These are phyloP conservation scores for Phenganax stokvisi DNA, from an alignment of 92 coral and sea anemone species.

Conservation along the genomic window DNA sequence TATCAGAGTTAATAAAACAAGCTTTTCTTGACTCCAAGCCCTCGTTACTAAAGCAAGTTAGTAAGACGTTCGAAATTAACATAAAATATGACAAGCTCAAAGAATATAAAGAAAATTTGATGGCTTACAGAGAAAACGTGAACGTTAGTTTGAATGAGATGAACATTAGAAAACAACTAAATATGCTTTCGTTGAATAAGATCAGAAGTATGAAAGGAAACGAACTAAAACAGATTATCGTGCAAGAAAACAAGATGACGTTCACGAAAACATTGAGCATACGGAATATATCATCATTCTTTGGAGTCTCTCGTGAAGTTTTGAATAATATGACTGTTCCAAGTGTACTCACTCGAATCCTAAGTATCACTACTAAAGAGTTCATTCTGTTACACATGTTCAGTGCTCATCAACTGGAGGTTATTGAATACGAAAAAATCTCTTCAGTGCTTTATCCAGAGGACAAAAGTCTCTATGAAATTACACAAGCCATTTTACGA, in stretches of 20 bases:
- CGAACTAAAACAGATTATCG: constrained; percentile 8
- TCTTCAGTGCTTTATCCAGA: not conserved
- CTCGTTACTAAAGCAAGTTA: not conserved
- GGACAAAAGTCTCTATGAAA: constrained; percentile 10
- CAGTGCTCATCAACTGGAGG: not conserved
- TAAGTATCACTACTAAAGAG: not conserved
- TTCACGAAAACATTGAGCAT: constrained; percentile 14
- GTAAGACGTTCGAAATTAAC: constrained; percentile 4
- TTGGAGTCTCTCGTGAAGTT: not conserved
- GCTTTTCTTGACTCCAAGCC: constrained; percentile 17
- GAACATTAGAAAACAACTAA: constrained; percentile 5
- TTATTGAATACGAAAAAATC: not conserved
- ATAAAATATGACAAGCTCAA: not conserved
- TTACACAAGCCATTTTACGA: constrained; percentile 5
- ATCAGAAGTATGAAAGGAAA: not conserved
- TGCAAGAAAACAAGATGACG: constrained; percentile 6
- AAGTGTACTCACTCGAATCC: not conserved
- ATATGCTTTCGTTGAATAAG: not conserved
- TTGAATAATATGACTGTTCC: constrained; percentile 18
- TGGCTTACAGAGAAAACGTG: constrained; percentile 14
- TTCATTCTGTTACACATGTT: not conserved
- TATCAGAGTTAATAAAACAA: constrained; percentile 6
- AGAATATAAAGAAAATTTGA: constrained; percentile 13
- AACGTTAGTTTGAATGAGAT: not conserved
- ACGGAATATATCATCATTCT: constrained; percentile 28